Evolutionary conservation across 2,797 vertebrate species (phyloP).

Genomic region (Aphelocoma californica): DNA sequence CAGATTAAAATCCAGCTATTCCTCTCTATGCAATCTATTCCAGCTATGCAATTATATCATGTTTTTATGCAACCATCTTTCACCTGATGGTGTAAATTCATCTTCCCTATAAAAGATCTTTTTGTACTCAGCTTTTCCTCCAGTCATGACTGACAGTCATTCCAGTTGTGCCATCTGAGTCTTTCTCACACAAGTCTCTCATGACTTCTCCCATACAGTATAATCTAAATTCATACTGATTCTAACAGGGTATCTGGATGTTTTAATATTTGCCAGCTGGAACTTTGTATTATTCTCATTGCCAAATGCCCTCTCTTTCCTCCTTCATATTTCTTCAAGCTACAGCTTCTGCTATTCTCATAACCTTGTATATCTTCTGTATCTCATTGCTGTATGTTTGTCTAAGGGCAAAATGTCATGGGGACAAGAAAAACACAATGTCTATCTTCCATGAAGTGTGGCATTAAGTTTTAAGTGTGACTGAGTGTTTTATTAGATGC

Average conservation of each 20-base stretch:
- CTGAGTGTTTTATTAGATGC: background rate
- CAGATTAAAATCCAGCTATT: conserved; percentile 11
- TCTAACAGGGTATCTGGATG: background rate
- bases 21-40: background rate
- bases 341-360: background rate
- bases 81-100: conserved; percentile 22
- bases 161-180: conserved; percentile 21
- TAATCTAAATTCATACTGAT: background rate
- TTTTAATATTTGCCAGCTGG: conserved; percentile 42
- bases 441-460: background rate
- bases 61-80: conserved; percentile 25
- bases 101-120: conserved; percentile 1
- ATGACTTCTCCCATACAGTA: background rate
- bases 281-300: background rate
- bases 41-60: conserved; percentile 20
- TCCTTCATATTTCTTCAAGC: conserved; percentile 3
- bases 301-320: background rate
- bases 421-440: background rate
- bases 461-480: background rate
- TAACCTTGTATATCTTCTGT: background rate
- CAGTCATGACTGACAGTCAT: conserved; percentile 1
- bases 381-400: background rate
- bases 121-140: background rate
- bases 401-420: background rate
- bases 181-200: conserved; percentile 30